phyloP scores from a whole-genome alignment of 2,797 vertebrate genomes.

The Linurgus olivaceus region DNA sequence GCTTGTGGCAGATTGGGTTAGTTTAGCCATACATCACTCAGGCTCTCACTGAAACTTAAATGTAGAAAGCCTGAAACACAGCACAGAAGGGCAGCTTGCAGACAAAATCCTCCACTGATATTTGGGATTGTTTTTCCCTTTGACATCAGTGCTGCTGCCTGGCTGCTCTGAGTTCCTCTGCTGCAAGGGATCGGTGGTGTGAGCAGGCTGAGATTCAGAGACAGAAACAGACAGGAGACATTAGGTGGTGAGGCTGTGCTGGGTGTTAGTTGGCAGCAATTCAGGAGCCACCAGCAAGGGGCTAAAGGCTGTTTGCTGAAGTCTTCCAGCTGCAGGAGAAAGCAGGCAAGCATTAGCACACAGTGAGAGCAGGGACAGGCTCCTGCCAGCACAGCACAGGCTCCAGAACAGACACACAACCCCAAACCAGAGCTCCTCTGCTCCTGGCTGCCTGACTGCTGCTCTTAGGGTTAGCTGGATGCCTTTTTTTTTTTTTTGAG shows the following conservation, averaged over 20 bases:
- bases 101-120: background rate
- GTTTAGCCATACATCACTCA: background rate
- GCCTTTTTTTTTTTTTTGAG: background rate
- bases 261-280: background rate
- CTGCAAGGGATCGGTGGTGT: background rate
- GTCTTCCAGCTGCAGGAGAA: conserved; percentile 8
- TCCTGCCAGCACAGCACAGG: background rate
- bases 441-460: background rate
- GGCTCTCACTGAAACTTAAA: background rate
- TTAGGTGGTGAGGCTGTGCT: background rate
- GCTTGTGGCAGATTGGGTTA: background rate
- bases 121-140: background rate
- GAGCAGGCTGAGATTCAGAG: background rate
- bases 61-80: background rate
- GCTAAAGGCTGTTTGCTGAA: background rate
- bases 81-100: background rate
- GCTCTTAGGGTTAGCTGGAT: background rate
- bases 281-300: background rate
- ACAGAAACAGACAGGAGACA: background rate
- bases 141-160: background rate
- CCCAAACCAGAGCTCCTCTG: background rate
- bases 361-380: background rate
- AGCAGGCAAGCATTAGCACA: background rate
- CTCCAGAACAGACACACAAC: background rate
- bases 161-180: background rate